Conservation (phyloP, 2,797 vertebrate species). For the Orestias chungarensis region DNA sequence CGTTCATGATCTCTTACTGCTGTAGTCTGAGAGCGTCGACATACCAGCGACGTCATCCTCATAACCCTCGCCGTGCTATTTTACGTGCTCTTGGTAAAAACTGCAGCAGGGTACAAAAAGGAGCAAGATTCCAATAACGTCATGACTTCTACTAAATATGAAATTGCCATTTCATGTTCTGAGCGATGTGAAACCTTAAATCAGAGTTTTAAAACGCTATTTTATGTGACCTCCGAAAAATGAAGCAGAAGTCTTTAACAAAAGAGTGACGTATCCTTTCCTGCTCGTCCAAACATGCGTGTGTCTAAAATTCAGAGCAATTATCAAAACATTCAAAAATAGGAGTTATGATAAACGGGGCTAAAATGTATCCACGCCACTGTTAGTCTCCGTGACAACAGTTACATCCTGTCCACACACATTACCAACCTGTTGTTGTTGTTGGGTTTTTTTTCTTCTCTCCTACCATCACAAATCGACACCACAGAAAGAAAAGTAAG, state of each 20-base stretch:
- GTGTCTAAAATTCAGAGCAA: neutral
- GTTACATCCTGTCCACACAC: too few species aligned
- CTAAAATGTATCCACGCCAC: neutral
- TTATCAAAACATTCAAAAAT: neutral
- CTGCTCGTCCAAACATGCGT: neutral
- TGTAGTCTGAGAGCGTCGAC: neutral
- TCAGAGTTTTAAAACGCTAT: too few species aligned
- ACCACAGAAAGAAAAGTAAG: too few species aligned
- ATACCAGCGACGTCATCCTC: neutral
- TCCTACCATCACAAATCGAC: neutral
- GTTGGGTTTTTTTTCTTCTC: neutral
- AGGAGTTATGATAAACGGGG: too few species aligned
- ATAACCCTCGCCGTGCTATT: neutral
- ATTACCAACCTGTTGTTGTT: too few species aligned
- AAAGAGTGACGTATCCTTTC: too few species aligned
- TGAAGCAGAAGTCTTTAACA: too few species aligned
- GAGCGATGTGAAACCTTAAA: neutral
- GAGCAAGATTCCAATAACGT: too few species aligned
- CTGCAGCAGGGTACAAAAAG: neutral
- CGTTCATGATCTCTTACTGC: neutral
- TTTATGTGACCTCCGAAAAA: too few species aligned
- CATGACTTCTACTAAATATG: too few species aligned
- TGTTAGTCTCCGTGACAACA: neutral
- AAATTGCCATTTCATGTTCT: neutral
- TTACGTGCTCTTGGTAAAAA: neutral